Evolutionary conservation across 2,797 vertebrate genomes (phyloP).

Genomic region (Onychomys torridus): DNA sequence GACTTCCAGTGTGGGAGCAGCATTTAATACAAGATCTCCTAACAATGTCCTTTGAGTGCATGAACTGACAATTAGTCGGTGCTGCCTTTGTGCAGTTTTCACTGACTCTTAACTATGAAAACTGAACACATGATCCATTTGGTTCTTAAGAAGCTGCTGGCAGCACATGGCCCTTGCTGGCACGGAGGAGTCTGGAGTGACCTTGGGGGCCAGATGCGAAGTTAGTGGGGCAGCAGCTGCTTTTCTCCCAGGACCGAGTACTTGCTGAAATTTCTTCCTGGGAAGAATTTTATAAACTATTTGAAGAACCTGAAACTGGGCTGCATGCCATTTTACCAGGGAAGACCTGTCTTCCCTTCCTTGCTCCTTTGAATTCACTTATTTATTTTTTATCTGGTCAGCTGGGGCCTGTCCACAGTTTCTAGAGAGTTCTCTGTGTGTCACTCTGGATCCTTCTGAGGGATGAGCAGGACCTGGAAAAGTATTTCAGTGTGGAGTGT

Average conservation of each 20-base stretch:
- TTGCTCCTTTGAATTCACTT: constrained; percentile 81
- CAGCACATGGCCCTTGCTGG: background rate
- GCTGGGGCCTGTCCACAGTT: constrained; percentile 78
- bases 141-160: background rate
- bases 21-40: background rate
- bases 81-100: background rate
- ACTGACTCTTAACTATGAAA: constrained; percentile 31
- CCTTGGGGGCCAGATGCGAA: constrained; percentile 50
- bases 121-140: background rate
- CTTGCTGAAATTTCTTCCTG: constrained; percentile 50
- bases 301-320: constrained; percentile 65
- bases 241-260: background rate
- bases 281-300: constrained; percentile 6
- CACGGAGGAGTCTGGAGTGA: background rate
- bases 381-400: constrained; percentile 85
- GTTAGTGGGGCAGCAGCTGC: background rate
- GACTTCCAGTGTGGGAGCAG: background rate
- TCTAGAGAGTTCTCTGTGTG: constrained; percentile 80
- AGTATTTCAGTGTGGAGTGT: constrained; percentile 72
- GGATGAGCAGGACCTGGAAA: constrained; percentile 77
- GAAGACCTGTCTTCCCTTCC: constrained; percentile 80
- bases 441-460: constrained; percentile 66
- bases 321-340: constrained; percentile 67
- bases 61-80: background rate
- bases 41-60: background rate